phyloP scores from a whole-genome alignment of 2,797 vertebrate genomes.

The Oceanodroma leucorhoa region DNA sequence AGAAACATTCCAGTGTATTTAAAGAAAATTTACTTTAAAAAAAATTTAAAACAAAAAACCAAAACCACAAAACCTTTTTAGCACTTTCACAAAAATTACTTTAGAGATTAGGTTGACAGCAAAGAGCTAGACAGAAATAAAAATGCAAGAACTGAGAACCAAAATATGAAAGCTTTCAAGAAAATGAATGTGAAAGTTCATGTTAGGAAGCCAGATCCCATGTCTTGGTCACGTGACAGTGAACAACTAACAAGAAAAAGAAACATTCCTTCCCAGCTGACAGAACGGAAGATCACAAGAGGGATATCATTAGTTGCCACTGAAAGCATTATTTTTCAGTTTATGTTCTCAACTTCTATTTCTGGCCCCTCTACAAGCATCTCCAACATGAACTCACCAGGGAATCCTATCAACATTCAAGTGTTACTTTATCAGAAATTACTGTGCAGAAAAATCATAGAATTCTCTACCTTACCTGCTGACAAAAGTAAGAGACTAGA shows the following conservation, averaged over 20 bases:
- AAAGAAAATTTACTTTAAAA: not conserved
- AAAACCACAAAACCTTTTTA: not conserved
- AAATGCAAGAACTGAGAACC: not conserved
- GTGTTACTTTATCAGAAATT: not conserved
- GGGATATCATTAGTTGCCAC: not conserved
- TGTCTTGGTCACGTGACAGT: not conserved
- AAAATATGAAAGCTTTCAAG: not conserved
- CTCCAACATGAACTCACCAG: not conserved
- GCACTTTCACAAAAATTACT: not conserved
- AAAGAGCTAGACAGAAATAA: not conserved
- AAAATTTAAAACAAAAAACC: too few relatives aligned
- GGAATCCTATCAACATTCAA: not conserved
- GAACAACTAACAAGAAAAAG: not conserved
- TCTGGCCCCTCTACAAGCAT: not conserved
- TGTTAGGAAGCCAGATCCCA: not conserved
- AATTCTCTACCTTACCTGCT: not conserved
- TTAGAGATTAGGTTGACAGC: not conserved
- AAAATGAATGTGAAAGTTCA: not conserved
- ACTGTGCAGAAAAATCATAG: not conserved
- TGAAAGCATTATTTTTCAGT: not conserved
- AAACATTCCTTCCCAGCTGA: not conserved
- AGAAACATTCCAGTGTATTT: not conserved
- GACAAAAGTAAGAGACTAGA: not conserved
- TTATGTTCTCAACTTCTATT: not conserved
- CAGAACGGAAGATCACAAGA: not conserved